Conservation (phyloP, 2,113 vertebrate genomes). For the Apaloderma vittatum region DNA sequence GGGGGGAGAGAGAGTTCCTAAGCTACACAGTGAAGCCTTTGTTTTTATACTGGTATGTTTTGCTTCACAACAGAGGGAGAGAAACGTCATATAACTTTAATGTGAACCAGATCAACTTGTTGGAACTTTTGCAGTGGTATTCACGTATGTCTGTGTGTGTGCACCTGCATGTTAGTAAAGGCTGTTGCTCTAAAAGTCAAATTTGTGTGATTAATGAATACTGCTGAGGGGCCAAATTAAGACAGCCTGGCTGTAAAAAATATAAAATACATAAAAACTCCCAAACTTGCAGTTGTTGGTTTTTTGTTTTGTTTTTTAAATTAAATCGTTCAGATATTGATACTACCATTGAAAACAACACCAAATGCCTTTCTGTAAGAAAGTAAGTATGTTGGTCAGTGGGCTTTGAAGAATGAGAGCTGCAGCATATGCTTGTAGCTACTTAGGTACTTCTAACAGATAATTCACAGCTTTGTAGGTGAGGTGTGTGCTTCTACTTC, state of each 20-base stretch:
- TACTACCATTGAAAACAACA: neutral
- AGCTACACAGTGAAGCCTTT: neutral
- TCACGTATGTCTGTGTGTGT: rapidly evolving
- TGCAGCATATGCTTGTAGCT: neutral
- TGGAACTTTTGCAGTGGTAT: neutral
- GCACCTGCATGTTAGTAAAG: neutral
- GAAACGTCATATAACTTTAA: neutral
- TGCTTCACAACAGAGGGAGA: neutral
- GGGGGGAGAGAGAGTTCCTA: neutral
- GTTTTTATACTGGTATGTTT: neutral
- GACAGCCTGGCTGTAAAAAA: neutral
- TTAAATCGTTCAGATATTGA: neutral
- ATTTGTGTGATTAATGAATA: neutral
- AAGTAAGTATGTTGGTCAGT: neutral
- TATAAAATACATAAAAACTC: neutral
- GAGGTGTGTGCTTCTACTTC: neutral
- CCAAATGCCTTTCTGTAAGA: neutral
- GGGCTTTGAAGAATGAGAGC: neutral
- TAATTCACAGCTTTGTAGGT: neutral
- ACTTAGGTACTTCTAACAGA: neutral
- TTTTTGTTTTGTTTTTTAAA: neutral
- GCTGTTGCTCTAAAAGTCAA: neutral
- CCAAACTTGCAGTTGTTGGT: neutral
- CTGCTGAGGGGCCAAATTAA: neutral
- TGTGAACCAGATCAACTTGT: neutral